Evolutionary conservation across 2,113 vertebrate species (phyloP).

Genomic region (Cyrtonyx montezumae): DNA sequence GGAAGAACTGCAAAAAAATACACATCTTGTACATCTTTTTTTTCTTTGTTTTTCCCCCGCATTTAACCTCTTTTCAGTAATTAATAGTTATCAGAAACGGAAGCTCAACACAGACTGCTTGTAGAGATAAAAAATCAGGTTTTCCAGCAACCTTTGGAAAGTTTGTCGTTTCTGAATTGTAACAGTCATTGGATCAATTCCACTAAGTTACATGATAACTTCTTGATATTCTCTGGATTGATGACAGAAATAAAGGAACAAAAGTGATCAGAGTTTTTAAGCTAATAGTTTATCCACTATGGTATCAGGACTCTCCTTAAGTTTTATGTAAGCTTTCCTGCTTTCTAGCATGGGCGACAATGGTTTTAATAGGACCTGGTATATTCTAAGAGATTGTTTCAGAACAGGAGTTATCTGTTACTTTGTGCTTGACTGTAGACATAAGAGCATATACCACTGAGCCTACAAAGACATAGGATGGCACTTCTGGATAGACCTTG

Average conservation of each 20-base stretch:
- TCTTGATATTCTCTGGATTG: not conserved
- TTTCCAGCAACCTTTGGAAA: not conserved
- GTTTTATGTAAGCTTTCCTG: not conserved
- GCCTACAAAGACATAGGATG: not conserved
- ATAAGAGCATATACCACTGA: not conserved
- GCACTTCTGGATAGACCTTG: not conserved
- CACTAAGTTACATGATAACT: not conserved
- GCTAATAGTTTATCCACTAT: not conserved
- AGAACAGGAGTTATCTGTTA: not conserved
- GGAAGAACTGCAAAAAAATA: not conserved
- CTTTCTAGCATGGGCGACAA: not conserved
- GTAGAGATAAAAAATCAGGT: not conserved
- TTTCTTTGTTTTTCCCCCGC: accelerated
- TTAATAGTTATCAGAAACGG: not conserved
- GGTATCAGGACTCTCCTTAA: not conserved
- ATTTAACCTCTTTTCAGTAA: not conserved
- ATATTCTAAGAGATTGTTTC: not conserved
- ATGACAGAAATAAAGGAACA: not conserved
- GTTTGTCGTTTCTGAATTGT: not conserved
- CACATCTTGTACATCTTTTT: not conserved
- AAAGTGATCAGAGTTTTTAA: not conserved
- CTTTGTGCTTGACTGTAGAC: not conserved
- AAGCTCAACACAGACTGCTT: not conserved
- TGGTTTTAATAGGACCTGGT: not conserved
- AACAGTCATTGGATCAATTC: not conserved